Percentiles rank a stretch among this genome's conserved stretches.
Conservation (phyloP, 2,797 vertebrate genomes). For the Oreochromis mossambicus region DNA sequence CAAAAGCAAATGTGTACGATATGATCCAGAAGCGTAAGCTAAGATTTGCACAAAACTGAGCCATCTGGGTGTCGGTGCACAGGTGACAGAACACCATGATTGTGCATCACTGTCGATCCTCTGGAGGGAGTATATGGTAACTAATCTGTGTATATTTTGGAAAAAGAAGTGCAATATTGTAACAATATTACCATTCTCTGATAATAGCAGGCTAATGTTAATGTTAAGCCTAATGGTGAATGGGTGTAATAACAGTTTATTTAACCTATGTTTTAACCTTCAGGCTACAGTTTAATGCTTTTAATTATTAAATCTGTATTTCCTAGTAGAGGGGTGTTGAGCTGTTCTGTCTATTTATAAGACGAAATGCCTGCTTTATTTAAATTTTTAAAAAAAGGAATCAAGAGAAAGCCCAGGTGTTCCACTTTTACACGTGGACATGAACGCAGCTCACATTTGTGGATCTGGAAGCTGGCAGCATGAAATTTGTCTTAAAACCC, state of each 20-base stretch:
- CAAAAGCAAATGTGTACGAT: not conserved
- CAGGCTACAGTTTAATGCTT: not conserved
- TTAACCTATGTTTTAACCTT: not conserved
- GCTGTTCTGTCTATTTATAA: not conserved
- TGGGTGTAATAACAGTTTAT: not conserved
- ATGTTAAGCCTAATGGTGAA: not conserved
- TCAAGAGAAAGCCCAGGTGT: not conserved
- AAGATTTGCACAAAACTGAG: not conserved
- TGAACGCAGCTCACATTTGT: not conserved
- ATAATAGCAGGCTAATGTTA: rapidly evolving
- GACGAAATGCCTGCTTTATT: not conserved
- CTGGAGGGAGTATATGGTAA: not conserved
- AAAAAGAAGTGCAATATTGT: not conserved
- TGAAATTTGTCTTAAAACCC: not conserved
- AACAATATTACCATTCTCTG: not conserved
- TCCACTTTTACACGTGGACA: not conserved
- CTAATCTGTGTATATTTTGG: not conserved
- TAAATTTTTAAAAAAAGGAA: too few species aligned
- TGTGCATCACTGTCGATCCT: not conserved
- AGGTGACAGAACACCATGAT: not conserved
- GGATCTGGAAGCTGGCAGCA: not conserved
- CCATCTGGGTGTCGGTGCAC: not conserved
- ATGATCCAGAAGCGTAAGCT: not conserved
- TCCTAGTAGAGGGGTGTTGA: not conserved
- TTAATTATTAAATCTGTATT: not conserved